Evolutionary conservation across 2,113 vertebrate species (phyloP), one percentile per base, ranked within the genome.

Genomic region (Nipponia nippon): DNA sequence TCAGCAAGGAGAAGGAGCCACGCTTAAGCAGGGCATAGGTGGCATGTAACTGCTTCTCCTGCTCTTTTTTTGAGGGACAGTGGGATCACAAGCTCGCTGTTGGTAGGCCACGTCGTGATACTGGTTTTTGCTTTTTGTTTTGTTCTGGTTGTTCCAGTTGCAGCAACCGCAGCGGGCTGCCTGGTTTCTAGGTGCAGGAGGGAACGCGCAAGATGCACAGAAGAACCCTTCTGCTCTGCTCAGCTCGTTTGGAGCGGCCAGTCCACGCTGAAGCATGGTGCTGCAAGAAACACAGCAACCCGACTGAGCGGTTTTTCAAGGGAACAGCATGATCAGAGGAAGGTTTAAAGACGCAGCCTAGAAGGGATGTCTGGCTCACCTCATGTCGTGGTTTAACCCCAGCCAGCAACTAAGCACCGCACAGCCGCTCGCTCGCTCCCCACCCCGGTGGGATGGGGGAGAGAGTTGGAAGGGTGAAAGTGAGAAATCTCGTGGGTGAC

Each of bases 191-290:
- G 32, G 18, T 10, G 46, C 55, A n/a, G 65, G 27, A 58, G 22
- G 26, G 62, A 36, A 46, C 11, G 21, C 3, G 2, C 34, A 38
- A 55, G 30, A 27, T 15, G 19, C 23, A n/a, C 36, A 65, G 13
- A 63, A 55, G 8, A 32, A 21, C 21, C 9, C 5, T n/a, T 44
- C 38, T 25, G 32, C 47, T 62, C 38, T 52, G 6, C 58, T 16
- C 18, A 4, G 27, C 49, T 46, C 1, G 2, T 47, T 38, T 27
- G 40, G 13, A 50, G 36, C 11, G 23, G 36, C 25, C 36, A 11
- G 30, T n/a, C 83, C 34, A 7, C 0, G 1, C n/a, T 75, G 34
- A 75, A 75, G 40, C 34, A 21, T 1, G 1, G 26, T 38, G 20
- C 29, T 46, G 4, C 27, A 38, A 26, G 59, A 46, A 46, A 47